Evolutionary conservation across 2,797 vertebrate genomes (phyloP).

Genomic region (Steatocranus sp.): DNA sequence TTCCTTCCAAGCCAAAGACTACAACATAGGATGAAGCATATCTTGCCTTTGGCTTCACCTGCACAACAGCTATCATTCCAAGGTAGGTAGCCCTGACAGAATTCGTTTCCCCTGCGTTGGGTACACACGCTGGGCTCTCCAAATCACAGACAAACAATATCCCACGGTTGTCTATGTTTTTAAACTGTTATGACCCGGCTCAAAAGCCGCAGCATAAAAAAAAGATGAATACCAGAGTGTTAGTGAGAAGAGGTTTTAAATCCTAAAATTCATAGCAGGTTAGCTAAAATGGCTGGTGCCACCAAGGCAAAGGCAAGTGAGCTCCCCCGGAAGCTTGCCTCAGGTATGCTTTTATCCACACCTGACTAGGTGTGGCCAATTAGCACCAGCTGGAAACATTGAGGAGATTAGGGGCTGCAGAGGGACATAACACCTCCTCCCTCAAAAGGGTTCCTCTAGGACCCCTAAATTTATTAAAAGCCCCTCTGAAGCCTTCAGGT

Average conservation of each 20-base stretch:
- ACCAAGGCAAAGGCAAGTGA: neutral
- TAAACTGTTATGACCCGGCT: neutral
- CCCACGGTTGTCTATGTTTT: neutral
- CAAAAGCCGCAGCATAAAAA: too few relatives aligned
- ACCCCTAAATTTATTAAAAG: neutral
- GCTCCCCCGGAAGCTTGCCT: neutral
- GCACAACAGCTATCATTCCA: neutral
- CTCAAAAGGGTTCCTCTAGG: neutral
- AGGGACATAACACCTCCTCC: neutral
- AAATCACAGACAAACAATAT: neutral
- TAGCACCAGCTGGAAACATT: neutral
- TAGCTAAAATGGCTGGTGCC: too few relatives aligned
- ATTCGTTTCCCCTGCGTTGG: neutral
- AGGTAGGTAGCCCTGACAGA: neutral
- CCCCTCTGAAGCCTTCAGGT: too few relatives aligned
- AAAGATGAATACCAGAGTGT: too few relatives aligned
- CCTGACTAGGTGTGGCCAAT: neutral
- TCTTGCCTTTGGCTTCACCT: neutral
- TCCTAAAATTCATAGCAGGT: too few relatives aligned
- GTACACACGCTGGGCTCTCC: neutral
- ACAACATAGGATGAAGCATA: too few relatives aligned
- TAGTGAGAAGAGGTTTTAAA: too few relatives aligned
- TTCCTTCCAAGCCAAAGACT: neutral
- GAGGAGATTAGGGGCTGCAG: neutral
- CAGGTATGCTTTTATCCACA: neutral